A percentile compares a stretch with the other conserved stretches of the same genome.
Evolutionary conservation across 2,797 vertebrate species (phyloP).

Genomic region (Sebastes glaucus): DNA sequence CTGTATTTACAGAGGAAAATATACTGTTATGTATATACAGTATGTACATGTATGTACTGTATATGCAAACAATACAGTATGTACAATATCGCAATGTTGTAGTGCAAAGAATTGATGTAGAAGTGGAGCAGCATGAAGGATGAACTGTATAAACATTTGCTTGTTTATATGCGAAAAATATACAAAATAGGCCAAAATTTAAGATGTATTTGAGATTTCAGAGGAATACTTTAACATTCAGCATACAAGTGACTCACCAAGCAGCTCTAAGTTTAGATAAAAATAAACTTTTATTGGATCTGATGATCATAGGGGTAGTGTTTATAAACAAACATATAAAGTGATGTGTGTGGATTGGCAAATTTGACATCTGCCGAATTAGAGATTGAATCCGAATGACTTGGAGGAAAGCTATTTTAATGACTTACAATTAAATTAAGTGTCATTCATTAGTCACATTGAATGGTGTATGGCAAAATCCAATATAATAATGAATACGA

Average conservation of each 20-base stretch:
- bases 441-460: not conserved
- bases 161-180: accelerated
- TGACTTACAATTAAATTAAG: not conserved
- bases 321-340: not conserved
- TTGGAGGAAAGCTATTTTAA: not conserved
- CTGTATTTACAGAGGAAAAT: not conserved
- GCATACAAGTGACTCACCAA: not conserved
- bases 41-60: no score
- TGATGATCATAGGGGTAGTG: no score
- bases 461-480: not conserved
- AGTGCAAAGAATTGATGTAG: no score
- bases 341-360: not conserved
- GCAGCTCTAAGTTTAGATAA: not conserved
- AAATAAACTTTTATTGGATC: not conserved
- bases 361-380: not conserved
- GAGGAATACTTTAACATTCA: not conserved
- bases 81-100: no score
- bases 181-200: accelerated
- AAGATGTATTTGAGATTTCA: accelerated
- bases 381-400: not conserved
- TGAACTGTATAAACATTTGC: accelerated
- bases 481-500: not conserved
- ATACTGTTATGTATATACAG: not conserved
- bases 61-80: not conserved
- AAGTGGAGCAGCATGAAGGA: no score